These are phyloP conservation scores for Microtus montanus DNA, from an alignment of 2,113 vertebrate genomes.

Conservation along the genomic window DNA sequence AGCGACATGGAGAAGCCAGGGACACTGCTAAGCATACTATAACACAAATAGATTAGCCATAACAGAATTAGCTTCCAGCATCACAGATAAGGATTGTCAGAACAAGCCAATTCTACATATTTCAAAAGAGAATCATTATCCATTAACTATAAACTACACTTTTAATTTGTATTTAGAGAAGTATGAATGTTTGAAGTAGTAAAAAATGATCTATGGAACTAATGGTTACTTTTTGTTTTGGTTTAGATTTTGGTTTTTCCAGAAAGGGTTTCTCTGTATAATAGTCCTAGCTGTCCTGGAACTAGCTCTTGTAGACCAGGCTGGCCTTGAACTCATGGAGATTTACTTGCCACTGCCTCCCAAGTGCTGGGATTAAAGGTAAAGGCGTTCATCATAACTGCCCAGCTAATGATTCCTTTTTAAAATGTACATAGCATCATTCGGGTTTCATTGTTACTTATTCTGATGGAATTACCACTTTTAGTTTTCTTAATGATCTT, in stretches of 20 bases:
- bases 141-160: neutral
- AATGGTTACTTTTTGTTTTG: constrained; percentile 6
- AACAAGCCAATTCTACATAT: neutral
- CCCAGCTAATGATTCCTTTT: neutral
- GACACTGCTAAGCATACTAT: neutral
- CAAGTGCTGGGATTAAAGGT: too few species aligned
- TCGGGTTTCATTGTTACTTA: constrained; percentile 39
- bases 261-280: too few species aligned
- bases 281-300: too few species aligned
- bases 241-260: too few species aligned
- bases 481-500: constrained; percentile 16
- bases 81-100: neutral
- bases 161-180: constrained; percentile 45
- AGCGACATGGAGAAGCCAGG: neutral
- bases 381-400: too few species aligned
- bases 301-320: too few species aligned
- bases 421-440: neutral
- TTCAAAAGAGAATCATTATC: neutral
- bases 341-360: too few species aligned
- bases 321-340: too few species aligned
- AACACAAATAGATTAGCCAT: neutral
- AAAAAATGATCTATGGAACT: neutral
- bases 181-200: neutral
- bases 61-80: neutral
- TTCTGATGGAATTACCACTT: constrained; percentile 42